Evolutionary conservation across 2,113 vertebrate genomes (phyloP).

Genomic region (Dasypus novemcinctus): DNA sequence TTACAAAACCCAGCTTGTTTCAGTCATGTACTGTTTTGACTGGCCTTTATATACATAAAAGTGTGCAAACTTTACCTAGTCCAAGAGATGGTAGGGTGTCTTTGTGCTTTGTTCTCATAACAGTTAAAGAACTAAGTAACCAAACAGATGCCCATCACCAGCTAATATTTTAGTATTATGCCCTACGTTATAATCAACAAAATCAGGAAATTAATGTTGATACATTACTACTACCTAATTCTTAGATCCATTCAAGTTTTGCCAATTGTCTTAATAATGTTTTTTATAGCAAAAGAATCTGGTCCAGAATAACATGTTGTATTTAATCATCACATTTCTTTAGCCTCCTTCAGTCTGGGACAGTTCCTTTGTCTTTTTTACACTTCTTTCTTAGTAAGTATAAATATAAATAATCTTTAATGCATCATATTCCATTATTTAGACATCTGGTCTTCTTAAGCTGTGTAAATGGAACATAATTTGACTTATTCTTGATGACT

Average conservation of each 20-base stretch:
- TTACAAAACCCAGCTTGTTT: not conserved
- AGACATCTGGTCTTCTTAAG: constrained; percentile 16
- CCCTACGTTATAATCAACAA: no score
- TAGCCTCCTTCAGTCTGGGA: no score
- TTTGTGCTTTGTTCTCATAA: not conserved
- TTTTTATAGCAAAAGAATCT: not conserved
- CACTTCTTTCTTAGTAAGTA: constrained; percentile 11
- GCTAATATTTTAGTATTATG: not conserved
- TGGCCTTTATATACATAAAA: not conserved
- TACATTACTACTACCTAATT: not conserved
- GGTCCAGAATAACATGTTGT: constrained; percentile 14
- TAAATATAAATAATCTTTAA: constrained; percentile 27
- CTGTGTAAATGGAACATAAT: constrained; percentile 6
- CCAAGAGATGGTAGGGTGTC: not conserved
- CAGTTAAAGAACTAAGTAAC: constrained; percentile 28
- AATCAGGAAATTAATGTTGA: no score
- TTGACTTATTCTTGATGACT: constrained; percentile 24
- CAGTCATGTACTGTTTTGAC: not conserved
- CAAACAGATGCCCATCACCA: not conserved
- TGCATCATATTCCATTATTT: constrained; percentile 18
- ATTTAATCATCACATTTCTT: not conserved
- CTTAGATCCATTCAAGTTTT: not conserved
- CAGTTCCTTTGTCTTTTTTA: not conserved
- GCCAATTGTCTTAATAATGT: not conserved
- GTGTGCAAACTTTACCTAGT: not conserved